Percentiles rank a stretch among this genome's conserved stretches.
Conservation (phyloP, 2,113 vertebrate genomes). For the Alouatta palliata region DNA sequence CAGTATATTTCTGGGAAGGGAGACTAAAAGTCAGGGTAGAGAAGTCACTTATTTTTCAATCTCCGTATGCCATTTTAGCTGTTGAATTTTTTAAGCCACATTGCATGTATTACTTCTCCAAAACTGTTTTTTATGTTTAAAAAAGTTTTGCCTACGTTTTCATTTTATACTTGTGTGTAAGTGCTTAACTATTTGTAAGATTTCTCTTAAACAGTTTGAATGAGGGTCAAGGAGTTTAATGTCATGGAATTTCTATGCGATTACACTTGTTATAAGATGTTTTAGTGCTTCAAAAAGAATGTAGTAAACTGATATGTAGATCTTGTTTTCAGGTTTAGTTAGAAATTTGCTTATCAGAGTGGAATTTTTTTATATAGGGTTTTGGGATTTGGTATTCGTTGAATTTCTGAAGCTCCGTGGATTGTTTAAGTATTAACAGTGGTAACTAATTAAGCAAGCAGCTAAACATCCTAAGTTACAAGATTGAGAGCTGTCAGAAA, state of each 20-base stretch:
- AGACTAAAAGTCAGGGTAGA: background rate
- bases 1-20: background rate
- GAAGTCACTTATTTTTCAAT: conserved; percentile 6
- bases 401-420: background rate
- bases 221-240: background rate
- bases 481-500: background rate
- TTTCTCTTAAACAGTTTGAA: conserved; percentile 24
- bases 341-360: conserved; percentile 17
- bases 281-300: background rate
- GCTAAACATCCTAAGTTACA: conserved; percentile 8
- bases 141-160: background rate
- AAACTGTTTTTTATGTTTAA: background rate
- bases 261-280: conserved; percentile 5
- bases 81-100: background rate
- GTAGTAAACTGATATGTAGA: background rate
- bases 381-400: background rate
- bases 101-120: background rate
- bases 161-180: background rate
- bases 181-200: background rate
- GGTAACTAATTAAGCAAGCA: background rate
- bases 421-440: conserved; percentile 21
- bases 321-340: conserved; percentile 27
- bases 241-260: background rate
- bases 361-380: background rate
- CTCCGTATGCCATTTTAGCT: background rate